These are phyloP conservation scores for Pampusana beccarii DNA, from an alignment of 2,113 vertebrate species.

Conservation along the genomic window DNA sequence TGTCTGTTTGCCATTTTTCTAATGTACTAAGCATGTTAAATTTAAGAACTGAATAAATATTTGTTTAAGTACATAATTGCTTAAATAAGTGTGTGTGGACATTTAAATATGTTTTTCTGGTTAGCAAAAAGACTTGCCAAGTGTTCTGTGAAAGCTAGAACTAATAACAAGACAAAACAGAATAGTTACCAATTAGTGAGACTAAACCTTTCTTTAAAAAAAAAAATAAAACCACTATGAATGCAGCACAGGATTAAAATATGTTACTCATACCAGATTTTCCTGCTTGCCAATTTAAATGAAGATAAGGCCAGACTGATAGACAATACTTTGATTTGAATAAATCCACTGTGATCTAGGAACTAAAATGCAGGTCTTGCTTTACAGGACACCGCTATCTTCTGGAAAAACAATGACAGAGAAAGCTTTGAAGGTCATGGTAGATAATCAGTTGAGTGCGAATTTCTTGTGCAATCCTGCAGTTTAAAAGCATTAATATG, in stretches of 20 bases:
- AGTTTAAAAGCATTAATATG: conserved; percentile 19
- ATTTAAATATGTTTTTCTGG: conserved; percentile 34
- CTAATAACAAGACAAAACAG: not conserved
- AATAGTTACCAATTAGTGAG: not conserved
- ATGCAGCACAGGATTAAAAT: not conserved
- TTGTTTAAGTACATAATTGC: conserved; percentile 60
- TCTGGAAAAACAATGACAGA: not conserved
- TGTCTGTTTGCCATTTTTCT: conserved; percentile 43
- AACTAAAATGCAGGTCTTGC: not conserved
- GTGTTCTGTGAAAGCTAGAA: not conserved
- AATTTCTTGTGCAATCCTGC: not conserved
- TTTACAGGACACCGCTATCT: not conserved
- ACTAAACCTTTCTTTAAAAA: not conserved
- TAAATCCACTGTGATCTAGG: conserved; percentile 3
- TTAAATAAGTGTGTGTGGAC: conserved; percentile 42
- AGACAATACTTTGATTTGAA: not conserved
- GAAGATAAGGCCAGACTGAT: not conserved
- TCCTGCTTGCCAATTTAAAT: not conserved
- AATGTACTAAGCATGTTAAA: conserved; percentile 49
- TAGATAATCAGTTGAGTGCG: not conserved
- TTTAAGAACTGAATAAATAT: conserved; percentile 53
- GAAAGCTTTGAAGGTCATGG: conserved; percentile 27
- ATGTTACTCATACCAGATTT: not conserved
- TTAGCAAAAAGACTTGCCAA: conserved; percentile 31
- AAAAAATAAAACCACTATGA: not conserved